Evolutionary conservation across 2,113 vertebrate species (phyloP), one percentile per base, ranked within the genome.

Genomic region (Phylloscopus whistleri): DNA sequence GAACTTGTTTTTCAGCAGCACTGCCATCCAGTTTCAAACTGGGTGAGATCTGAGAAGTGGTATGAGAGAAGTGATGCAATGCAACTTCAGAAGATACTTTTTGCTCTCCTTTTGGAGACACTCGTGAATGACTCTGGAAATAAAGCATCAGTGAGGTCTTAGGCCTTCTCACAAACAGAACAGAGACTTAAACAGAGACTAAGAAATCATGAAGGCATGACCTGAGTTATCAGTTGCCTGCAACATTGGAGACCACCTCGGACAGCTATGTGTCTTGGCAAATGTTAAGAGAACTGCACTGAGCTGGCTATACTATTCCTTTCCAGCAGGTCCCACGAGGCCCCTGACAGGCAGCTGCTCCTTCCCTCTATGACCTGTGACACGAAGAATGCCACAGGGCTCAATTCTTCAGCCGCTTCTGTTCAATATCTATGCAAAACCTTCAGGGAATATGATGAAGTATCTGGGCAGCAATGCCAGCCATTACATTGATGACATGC

Each of bases 361-460:
- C 81, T 95, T 72, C 70, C 79, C 35, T 78, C 76, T 72, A 26
- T 81, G 41, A 94, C 70, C 85, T 55, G 53, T 91, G 89, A 91
- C 75, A 86, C 13, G 5, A 94, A 83, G 77, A 93, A 82, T 79
- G 72, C 74, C 90, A 94, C 21, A 72, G 60, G 85, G 80, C 70
- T 91, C 58, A 80, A 33, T 80, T 93, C 78, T 84, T 90, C 89
- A 84, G 93, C 76, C 28, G 30, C 48, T 90, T 69, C 70, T 86
- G 37, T 64, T 95, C 95, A 89, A 89, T 75, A 94, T 60, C 83
- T 77, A 41, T 49, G 39, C 82, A 91, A 90, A 94, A 74, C 16
- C 75, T 69, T 46, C 73, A 55, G 74, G 59, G 44, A 85, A 84
- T 84, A 87, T 41, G 70, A 68, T 41, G 35, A 81, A 93, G 49